These are phyloP conservation scores for Rhinatrema bivittatum DNA, from an alignment of 2,797 vertebrate genomes.

Conservation along the genomic window DNA sequence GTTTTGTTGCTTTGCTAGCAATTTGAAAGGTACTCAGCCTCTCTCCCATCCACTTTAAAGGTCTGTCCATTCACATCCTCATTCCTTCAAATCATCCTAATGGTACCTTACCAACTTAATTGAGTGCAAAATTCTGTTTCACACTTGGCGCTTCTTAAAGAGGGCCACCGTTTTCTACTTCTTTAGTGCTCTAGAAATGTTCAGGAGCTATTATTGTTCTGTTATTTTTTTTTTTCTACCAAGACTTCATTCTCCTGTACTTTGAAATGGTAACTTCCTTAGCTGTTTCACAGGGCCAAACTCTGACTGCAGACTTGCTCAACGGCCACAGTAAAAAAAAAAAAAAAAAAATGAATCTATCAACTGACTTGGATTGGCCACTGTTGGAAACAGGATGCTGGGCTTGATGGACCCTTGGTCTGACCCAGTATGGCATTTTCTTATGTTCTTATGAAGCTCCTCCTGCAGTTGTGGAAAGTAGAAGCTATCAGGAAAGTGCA, in stretches of 20 bases:
- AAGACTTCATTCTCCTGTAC: slow-evolving; percentile 42
- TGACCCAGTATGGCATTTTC: too few relatives aligned
- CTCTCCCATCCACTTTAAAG: slow-evolving; percentile 7
- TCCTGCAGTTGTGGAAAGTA: too few relatives aligned
- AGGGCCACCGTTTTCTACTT: slow-evolving; percentile 7
- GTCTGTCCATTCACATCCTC: slow-evolving; percentile 5
- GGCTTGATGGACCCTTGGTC: too few relatives aligned
- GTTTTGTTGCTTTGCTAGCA: slow-evolving; percentile 15
- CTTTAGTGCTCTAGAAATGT: slow-evolving; percentile 18
- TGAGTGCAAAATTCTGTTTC: background rate
- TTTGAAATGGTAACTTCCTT: slow-evolving; percentile 58
- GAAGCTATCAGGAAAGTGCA: too few relatives aligned
- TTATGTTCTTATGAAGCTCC: slow-evolving; percentile 34
- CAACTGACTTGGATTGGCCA: too few relatives aligned
- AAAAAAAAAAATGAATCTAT: too few relatives aligned
- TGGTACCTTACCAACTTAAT: slow-evolving; percentile 14
- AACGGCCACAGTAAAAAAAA: too few relatives aligned
- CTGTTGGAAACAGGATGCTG: too few relatives aligned
- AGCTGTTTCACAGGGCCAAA: slow-evolving; percentile 35
- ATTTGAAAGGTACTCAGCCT: background rate
- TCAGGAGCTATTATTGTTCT: slow-evolving; percentile 44
- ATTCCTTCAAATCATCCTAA: slow-evolving; percentile 6
- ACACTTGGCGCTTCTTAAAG: background rate
- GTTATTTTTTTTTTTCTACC: slow-evolving; percentile 55
- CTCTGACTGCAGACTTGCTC: slow-evolving; percentile 49